Evolutionary conservation across 1,140 invertebrate species (phyloP), one percentile per base, ranked within the genome.

Genomic region (Spodoptera litura): DNA sequence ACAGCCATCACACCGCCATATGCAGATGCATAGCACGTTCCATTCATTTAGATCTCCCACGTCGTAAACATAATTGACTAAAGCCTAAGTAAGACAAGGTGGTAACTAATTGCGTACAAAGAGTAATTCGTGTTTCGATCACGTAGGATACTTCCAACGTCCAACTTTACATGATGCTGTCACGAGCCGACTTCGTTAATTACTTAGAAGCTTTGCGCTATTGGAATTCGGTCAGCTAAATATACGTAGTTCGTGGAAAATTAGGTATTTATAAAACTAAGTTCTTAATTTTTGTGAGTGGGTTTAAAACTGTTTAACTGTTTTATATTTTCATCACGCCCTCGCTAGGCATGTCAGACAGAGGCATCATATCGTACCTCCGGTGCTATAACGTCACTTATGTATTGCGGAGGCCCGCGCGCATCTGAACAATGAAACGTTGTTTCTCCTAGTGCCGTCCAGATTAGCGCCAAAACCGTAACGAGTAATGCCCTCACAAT

Each of bases 121-220:
- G 20, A 49, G 61, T 77, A 64, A 52, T 75, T 75, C 27, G 9
- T 27, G 20, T 75, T 75, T 62, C 49, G 11, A 75, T 62, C 73
- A 75, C 59, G 73, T 64, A 64, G 38, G 66, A 51, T 62, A 25
- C 61, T 51, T 75, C 49, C 53, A 64, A 75, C 20, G 58, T 3
- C 13, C n/a, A 53, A 61, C 35, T 78, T 59, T 61, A 53, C 78
- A 78, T 78, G 68, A 73, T 51, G 38, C 31, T 72, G 51, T 72
- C 78, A 72, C 78, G 68, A 56, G 12, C 35, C 12, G 68, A 38
- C 20, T 73, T n/a, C 15, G 20, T 78, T 72, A 64, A 78, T 78
- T 78, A 13, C 31, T 52, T 35, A 3, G 6, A 20, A 44, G 3
- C 58, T 72, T 66, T 44, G 6, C 5, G 31, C 31, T 31, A 4